Percentiles rank a stretch among this genome's conserved stretches.
These are phyloP conservation scores for Telmatochromis bifrenatus DNA, from an alignment of 2,113 vertebrate species.

Conservation along the genomic window DNA sequence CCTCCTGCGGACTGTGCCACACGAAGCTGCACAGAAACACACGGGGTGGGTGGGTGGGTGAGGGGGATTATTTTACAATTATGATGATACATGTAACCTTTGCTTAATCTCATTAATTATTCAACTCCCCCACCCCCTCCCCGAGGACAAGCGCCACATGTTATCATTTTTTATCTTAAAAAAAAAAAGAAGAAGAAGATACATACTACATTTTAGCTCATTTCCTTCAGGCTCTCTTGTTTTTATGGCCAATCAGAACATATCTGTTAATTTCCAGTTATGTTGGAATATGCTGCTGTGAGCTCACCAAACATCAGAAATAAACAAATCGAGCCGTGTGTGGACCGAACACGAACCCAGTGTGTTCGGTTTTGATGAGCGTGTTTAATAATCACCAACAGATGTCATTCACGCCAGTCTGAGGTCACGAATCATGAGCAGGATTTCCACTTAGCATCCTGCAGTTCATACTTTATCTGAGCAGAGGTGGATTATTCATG, in stretches of 20 bases:
- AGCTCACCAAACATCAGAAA: neutral
- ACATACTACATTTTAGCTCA: neutral
- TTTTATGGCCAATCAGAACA: constrained; percentile 14
- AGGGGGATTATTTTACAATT: neutral
- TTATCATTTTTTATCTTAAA: neutral
- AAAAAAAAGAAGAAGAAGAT: rapidly evolving
- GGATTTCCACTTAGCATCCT: neutral
- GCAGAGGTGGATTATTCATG: neutral
- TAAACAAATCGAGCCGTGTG: neutral
- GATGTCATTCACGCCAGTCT: neutral
- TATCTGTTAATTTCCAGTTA: constrained; percentile 21
- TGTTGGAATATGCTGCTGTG: neutral
- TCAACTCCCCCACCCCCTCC: neutral
- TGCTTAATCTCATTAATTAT: neutral
- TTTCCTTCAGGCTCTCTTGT: constrained; percentile 1
- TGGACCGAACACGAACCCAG: neutral
- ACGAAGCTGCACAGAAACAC: neutral
- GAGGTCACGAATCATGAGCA: neutral
- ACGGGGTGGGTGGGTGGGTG: neutral
- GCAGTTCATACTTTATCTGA: neutral
- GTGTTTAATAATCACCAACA: neutral
- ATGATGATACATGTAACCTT: neutral
- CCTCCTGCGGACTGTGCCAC: neutral
- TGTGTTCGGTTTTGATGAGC: neutral
- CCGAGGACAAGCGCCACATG: neutral